Evolutionary conservation across 1,140 invertebrate genomes (phyloP), one percentile per base, ranked within the genome.

Genomic region (Drosophila repleta): DNA sequence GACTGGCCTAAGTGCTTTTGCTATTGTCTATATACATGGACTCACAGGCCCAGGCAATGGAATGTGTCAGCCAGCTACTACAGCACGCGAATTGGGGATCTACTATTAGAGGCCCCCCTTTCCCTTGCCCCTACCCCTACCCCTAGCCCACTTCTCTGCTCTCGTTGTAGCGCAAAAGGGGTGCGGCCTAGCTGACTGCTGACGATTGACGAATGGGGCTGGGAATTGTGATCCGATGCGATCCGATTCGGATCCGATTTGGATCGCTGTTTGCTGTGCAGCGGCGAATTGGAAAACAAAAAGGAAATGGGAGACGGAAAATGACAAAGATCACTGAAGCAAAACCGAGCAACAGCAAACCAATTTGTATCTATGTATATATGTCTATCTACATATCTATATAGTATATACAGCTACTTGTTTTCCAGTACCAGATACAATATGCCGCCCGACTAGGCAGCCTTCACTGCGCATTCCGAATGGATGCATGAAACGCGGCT

Each of bases 261-360:
- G 26, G 65, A 68, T 52, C 49, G 53, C 35, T 57, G 35, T 29
- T 49, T 43, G 61, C 32, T 61, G 65, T 55, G 51, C 64, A 60
- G 64, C 43, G 57, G 66, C 64, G 48, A 69, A 73, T 43, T 63
- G 35, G 56, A 64, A 76, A 63, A 67, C 41, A 75, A 87, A 88
- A 88, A 88, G 83, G 83, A 88, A 88, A 88, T 88, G 83, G 76
- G 84, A 87, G 76, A 89, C 79, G 75, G 75, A 76, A 89, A 89
- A 88, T 89, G 83, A 83, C 69, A 89, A 79, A 83, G 83, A 89
- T 88, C 83, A 89, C 84, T 88, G 76, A 88, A 88, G 83, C 83
- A 88, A 68, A 81, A 83, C 83, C 76, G 66, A 88, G 56, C 57
- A 69, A 74, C 32, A 24, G 24, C 24, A 35, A 43, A 18, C 66